Base-by-base conservation (phyloP, 2,113 vertebrate genomes). In the Rafetus swinhoei region DNA sequence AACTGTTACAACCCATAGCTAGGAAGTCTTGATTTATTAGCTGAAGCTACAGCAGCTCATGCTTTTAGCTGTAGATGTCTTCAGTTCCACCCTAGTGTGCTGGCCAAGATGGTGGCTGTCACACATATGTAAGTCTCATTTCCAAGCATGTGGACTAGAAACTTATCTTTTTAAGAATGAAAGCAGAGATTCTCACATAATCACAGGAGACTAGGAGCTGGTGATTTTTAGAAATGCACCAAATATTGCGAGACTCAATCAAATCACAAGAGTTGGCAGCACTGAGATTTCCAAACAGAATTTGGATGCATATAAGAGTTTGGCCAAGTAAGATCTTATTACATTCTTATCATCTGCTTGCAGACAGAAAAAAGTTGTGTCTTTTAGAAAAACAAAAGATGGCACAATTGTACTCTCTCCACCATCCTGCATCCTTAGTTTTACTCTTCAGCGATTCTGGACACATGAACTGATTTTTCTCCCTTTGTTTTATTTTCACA, bases 241-340 rank as follows among this genome's bases (percentile, higher is more conserved):
- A 19, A 0, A 0, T 55, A 35, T 91, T 92, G 88, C n/a, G 86
- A 94, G 86, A 32, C 24, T 16, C 25, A 18, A 80, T 45, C 79
- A 4, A 93, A 77, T 93, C 81, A 92, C 54, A 45, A 76, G 19
- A 81, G 83, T 84, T 95, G 92, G 92, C 94, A 95, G 53, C 72
- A 3, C 62, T 24, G 72, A 1, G 21, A 4, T 72, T 93, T 90
- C 95, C 21, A 13, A 90, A 91, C 90, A 88, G 82, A 55, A 86
- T 94, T 81, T 59, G 79, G 94, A 96, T 96, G 96, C 95, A 96
- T 97, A 97, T 93, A 86, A 94, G 86, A 89, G 79, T 86, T 93
- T 84, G 82, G 27, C 83, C 65, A 14, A 0, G 0, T 55, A 2
- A 89, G 83, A 93, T 92, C 92, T 89, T 59, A 86, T 92, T 82